phyloP scores from a whole-genome alignment of 2,113 vertebrate genomes.

The Bucco capensis region DNA sequence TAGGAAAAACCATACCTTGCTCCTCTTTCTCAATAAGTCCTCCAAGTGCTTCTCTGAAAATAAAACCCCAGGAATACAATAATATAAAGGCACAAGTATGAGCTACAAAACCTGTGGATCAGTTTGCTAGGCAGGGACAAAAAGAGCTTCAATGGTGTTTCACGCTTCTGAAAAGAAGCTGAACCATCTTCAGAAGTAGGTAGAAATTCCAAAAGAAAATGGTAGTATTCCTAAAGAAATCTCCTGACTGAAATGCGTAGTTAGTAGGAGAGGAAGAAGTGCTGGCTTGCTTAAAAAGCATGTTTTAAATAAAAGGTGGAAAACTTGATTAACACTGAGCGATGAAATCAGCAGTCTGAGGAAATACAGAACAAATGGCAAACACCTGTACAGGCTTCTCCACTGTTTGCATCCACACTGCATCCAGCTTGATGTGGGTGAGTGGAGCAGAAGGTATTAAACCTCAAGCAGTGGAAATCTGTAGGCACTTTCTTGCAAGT shows the following conservation, averaged over 20 bases:
- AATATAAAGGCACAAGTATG: background rate
- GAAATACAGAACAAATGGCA: conserved; percentile 4
- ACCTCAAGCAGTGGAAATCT: background rate
- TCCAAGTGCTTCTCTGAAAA: background rate
- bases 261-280: background rate
- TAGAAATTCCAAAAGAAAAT: background rate
- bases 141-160: background rate
- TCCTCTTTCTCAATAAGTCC: background rate
- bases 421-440: background rate
- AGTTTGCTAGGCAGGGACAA: background rate
- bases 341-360: background rate
- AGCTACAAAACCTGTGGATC: background rate
- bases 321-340: background rate
- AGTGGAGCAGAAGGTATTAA: background rate
- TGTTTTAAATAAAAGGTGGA: conserved; percentile 19
- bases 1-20: background rate
- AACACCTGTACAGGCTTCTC: conserved; percentile 1
- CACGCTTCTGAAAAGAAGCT: background rate
- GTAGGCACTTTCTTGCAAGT: background rate
- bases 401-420: background rate
- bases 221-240: background rate
- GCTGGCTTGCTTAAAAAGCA: background rate
- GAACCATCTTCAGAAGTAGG: background rate
- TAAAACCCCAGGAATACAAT: background rate
- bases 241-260: background rate